Base-by-base conservation (phyloP, 2,888 invertebrate genomes). In the Microplitis deprimator region DNA sequence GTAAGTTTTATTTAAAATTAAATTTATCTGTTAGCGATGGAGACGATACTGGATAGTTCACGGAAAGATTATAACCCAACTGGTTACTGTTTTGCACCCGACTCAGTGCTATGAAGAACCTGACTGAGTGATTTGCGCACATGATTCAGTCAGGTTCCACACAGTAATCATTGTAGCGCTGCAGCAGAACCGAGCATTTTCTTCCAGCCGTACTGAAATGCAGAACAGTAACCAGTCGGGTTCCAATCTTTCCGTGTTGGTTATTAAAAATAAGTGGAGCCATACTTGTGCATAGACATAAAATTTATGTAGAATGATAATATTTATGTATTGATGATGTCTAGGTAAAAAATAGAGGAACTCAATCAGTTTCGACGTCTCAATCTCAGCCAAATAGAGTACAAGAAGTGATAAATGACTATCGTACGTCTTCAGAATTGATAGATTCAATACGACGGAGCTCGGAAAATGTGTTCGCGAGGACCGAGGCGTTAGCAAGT, bases 401-500 rank as follows among this genome's bases (percentile, higher is more conserved):
- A 38, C 75, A 81, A 17, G 76, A 80, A 50, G 74, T 75, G 40
- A 68, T 84, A 59, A 84, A 83, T 79, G 87, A 89, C 68, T 85
- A 86, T 80, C 85, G 85, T 81, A 83, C 88, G 62, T 87, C 89
- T 16, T 86, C 85, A 62, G 88, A 89, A 72, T 89, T 88, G 76
- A 88, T 90, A 75, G 87, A 89, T 81, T 89, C 88, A 20, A 89
- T 90, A 73, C 86, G 85, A 82, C 84, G 85, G 77, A 90, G 89
- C 81, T 89, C 90, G 20, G 89, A 90, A 80, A 88, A 87, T 77
- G 89, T 90, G 70, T 90, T 85, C 78, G 90, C 89, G 74, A 85
- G 89, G 67, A 90, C 90, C 10, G 89, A 89, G 82, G 90, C 90
- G 77, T 85, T 90, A 81, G 87, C 88, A 59, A 89, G 86, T 82